Base-by-base conservation (phyloP, 2,888 invertebrate genomes). In the Cinara cedri region DNA sequence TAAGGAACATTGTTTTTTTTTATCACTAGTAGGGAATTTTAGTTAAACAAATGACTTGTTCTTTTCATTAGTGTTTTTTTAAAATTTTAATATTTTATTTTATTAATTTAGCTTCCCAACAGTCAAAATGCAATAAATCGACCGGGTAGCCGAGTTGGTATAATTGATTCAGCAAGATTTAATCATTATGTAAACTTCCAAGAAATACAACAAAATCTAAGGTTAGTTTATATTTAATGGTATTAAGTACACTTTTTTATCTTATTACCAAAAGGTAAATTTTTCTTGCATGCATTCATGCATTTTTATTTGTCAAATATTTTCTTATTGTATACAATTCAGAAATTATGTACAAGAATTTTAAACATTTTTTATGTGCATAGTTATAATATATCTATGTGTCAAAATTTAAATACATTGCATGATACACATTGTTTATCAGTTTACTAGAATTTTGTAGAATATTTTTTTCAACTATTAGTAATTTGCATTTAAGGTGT, bases 101-200 rank as follows among this genome's bases (percentile, higher is more conserved):
- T 65, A 57, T 78, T 57, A 60, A 60, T 81, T 54, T 66, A 75
- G 72, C 55, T 34, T 3, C 34, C 34, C 6, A 51, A 34, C 51
- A 81, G n/a, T 66, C 80, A 65, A 82, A 86, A 86, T 63, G 87
- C 87, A 83, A 86, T 86, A 83, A 87, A 87, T 76, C 84, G 88
- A 81, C 89, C 89, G 13, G 89, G 88, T n/a, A 88, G 88, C 83
- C 85, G 89, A 81, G 87, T 87, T 55, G 89, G 88, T 4, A 88
- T 88, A 81, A 86, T 87, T 3, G 89, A 89, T 81, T 86, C 88
- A 1, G 87, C 87, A 80, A 87, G 88, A 51, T 89, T 88, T 83
- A 88, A 88, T 62, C 93, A 94, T 85, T 94, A 94, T 85, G 93
- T 93, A 82, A 94, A 94, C 86, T 93, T 93, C 84, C 92, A 93